Evolutionary conservation across 1,140 invertebrate genomes (phyloP), one percentile per base, ranked within the genome.

Genomic region (Drosophila nasuta): DNA sequence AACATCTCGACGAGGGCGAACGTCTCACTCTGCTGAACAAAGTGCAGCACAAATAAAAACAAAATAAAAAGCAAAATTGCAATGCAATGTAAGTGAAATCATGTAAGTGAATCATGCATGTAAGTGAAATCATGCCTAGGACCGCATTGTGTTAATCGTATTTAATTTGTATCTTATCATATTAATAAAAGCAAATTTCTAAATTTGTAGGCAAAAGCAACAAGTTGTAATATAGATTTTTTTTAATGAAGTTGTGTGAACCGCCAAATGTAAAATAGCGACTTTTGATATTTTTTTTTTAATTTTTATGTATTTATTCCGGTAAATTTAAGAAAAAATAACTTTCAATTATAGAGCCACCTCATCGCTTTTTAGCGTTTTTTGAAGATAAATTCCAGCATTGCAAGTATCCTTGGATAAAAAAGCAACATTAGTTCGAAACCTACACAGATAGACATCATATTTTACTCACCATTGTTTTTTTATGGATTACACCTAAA

Each of bases 1-100:
- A 94, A 67, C 95, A 95, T 91, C 92, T 95, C 3, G 95, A 93
- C 15, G 87, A 82, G 33, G 20, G 73, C 20, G 91, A 92, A 13
- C 85, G 81, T 1, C 67, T 56, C 2, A 13, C 75, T 6, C 43
- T 86, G 41, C 45, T 81, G 1, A 62, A 20, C 41, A 89, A 88
- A 20, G 77, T 83, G 28, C 85, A 88, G n/a, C 75, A 62, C 35
- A 79, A 87, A 15, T 82, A 87, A 87, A 25, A 25, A 25, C 20
- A 25, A 25, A 25, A 68, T 67, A 62, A 49, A 28, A 30, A n/a
- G 1, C 17, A 5, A 43, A 60, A 20, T 43, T 25, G 20, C 20
- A 25, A 25, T 25, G 20, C 20, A 25, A 25, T 25, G 20, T 25
- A 25, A 25, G 20, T 25, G 20, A 25, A 25, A 25, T 25, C 20